Percentiles rank a stretch among this genome's conserved stretches.
Conservation (phyloP, 2,888 invertebrate genomes). For the Apamea epomidion region DNA sequence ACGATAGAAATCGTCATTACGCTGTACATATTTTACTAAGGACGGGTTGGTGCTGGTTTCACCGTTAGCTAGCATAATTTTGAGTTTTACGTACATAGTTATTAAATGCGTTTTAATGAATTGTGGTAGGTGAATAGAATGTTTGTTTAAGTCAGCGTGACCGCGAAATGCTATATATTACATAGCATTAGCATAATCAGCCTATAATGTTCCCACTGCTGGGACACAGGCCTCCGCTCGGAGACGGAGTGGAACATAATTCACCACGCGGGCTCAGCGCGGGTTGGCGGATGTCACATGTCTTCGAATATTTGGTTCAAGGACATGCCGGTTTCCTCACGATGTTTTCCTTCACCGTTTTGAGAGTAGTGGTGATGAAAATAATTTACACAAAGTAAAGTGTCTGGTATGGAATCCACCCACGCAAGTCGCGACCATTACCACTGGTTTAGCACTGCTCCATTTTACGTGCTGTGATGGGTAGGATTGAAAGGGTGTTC, state of each 20-base stretch:
- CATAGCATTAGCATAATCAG: neutral
- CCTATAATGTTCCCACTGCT: too few relatives aligned
- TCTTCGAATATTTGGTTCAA: too few relatives aligned
- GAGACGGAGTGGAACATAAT: too few relatives aligned
- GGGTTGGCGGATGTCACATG: neutral
- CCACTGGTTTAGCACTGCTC: neutral
- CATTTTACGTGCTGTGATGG: neutral
- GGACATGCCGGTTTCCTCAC: too few relatives aligned
- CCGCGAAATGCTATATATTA: neutral
- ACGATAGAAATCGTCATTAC: constrained; percentile 69
- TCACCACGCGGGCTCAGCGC: too few relatives aligned
- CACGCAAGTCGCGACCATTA: neutral
- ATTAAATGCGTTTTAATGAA: constrained; percentile 42
- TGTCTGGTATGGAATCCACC: neutral
- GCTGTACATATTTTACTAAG: constrained; percentile 66
- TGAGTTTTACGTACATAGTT: constrained; percentile 49
- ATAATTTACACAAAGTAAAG: neutral
- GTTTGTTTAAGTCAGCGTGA: constrained; percentile 10
- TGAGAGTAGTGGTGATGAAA: neutral
- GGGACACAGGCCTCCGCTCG: too few relatives aligned
- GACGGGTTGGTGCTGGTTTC: constrained; percentile 56
- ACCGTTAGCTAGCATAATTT: constrained; percentile 64
- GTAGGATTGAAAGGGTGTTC: neutral
- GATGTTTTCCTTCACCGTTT: too few relatives aligned
- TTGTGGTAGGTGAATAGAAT: constrained; percentile 7